Conservation (phyloP, 2,888 invertebrate species). For the Nephrotoma flavescens region DNA sequence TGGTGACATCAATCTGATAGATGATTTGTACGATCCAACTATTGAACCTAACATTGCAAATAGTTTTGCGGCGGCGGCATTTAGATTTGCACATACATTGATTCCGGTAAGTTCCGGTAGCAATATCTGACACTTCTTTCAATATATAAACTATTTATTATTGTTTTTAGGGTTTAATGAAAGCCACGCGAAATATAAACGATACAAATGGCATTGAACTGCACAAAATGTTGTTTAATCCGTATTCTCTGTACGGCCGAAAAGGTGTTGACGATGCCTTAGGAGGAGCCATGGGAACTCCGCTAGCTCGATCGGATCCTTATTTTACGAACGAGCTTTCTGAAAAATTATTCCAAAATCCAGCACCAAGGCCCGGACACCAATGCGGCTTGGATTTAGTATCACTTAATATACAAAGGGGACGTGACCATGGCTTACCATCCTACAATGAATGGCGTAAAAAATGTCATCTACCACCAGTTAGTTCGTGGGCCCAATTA, state of each 20-base stretch:
- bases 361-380: constrained; percentile 21
- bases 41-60: constrained; percentile 69
- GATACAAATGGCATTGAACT: constrained; percentile 51
- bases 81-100: constrained; percentile 79
- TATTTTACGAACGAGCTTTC: constrained; percentile 30
- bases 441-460: constrained; percentile 62
- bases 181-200: constrained; percentile 41
- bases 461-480: constrained; percentile 52
- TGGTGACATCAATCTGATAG: neutral
- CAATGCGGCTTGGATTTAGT: constrained; percentile 70
- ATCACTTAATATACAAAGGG: constrained; percentile 76
- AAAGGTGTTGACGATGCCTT: constrained; percentile 48
- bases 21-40: constrained; percentile 41
- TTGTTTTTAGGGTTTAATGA: constrained; percentile 49
- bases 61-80: constrained; percentile 70
- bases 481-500: constrained; percentile 49
- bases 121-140: neutral
- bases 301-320: constrained; percentile 35
- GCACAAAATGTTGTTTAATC: constrained; percentile 69
- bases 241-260: constrained; percentile 48
- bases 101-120: constrained; percentile 50
- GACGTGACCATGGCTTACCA: constrained; percentile 75
- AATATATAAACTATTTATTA: neutral
- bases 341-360: constrained; percentile 27
- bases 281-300: constrained; percentile 48